Base-by-base conservation (phyloP, 2,797 vertebrate genomes). In the Coccyzus lansbergi region DNA sequence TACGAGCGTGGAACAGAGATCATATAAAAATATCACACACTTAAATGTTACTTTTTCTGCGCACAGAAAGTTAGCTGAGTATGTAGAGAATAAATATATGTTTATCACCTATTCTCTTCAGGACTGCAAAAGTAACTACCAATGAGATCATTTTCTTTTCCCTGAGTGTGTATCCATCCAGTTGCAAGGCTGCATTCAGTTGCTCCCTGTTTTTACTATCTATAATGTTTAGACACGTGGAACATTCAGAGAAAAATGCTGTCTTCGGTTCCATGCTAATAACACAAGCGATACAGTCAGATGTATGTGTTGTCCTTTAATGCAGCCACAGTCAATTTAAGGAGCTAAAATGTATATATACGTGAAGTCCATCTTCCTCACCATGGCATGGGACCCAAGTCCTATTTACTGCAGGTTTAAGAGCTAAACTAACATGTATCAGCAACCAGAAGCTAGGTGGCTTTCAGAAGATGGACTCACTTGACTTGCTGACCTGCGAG, bases 371-470 rank as follows among this genome's bases (percentile, higher is more conserved):
- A 86, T 24, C 33, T 82, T 55, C 29, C 34, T 13, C 62, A 62
- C 6, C 8, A 22, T 0, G 19, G 28, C 62, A 49, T 8, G 7
- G 42, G 65, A 64, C 38, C 15, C 0, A 0, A 62, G 13, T 51
- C 31, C 28, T 38, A 5, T 34, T 71, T 33, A 71, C 18, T 9
- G 15, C 34, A 11, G 12, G 5, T n/a, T 51, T 42, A 58, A 48
- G 29, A 67, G 40, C 21, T 78, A 38, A 75, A 65, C 64, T 44
- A 72, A 67, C 21, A 52, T 16, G 11, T 28, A 75, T 52, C 6
- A 72, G 67, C 33, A 56, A 48, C 1, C 16, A 58, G 22, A 78
- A 59, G 33, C 5, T 53, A 28, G 9, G 8, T 31, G 10, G 9
- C 16, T 48, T 56, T 72, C 24, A 78, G 48, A 64, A 52, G 26